Evolutionary conservation across 2,797 vertebrate genomes (phyloP), one percentile per base, ranked within the genome.

Genomic region (Mycteria americana): DNA sequence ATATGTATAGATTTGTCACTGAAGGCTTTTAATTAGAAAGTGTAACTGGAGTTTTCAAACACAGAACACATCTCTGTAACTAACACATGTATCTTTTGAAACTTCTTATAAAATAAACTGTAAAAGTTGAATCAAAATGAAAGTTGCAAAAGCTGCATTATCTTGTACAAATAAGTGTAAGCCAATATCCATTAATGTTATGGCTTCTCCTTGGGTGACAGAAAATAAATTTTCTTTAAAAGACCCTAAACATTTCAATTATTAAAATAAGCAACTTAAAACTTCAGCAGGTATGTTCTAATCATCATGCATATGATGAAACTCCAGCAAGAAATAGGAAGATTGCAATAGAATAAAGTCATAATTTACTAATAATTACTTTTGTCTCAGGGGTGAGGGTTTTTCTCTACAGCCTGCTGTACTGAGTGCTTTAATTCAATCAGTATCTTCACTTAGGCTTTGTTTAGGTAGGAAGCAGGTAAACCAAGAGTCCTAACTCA

Each of bases 221-320:
- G 75, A 82, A 79, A 60, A 56, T 13, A 82, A 19, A 11, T 64
- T 67, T 54, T 54, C 63, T 50, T 59, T 64, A 30, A 63, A 79
- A 70, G 30, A 72, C 7, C 11, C 21, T 39, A 41, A 72, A 46
- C 12, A 33, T 75, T 54, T 82, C 28, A 27, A 25, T 88, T 82
- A 50, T 45, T 63, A 41, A 70, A 75, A 53, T 21, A 82, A 56
- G 9, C 24, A 64, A 21, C 48, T 37, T 68, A 30, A 67, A 84
- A 43, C 19, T 82, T 62, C 27, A 56, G 23, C 17, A 35, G 3
- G 1, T 75, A 3, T 63, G 24, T 62, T 85, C 37, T 51, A 56
- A 21, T 67, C 1, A 0, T 79, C 23, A 25, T 10, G 5, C 0
- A 0, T 41, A 11, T 24, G 57, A 57, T 57, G 30, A 39, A 62